Evolutionary conservation across 2,888 invertebrate species (phyloP).

Genomic region (Hanleya hanleyi): DNA sequence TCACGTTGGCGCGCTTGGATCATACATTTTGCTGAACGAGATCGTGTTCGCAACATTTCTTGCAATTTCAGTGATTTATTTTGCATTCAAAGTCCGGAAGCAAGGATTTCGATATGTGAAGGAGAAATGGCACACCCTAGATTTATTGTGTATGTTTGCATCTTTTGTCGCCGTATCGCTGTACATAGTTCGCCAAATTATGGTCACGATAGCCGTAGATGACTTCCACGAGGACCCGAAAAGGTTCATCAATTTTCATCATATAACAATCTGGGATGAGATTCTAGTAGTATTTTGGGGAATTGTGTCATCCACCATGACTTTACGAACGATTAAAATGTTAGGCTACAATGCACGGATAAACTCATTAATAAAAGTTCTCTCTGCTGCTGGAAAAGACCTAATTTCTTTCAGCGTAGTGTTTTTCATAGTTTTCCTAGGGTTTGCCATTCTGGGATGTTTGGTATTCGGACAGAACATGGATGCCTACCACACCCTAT

Average conservation of each 20-base stretch:
- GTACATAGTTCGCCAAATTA: slow-evolving; percentile 54
- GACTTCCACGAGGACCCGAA: slow-evolving; percentile 44
- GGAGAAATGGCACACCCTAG: slow-evolving; percentile 54
- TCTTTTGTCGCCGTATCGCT: slow-evolving; percentile 47
- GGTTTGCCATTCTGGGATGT: slow-evolving; percentile 66
- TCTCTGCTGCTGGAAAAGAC: slow-evolving; percentile 68
- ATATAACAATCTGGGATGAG: slow-evolving; percentile 73
- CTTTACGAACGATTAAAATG: slow-evolving; percentile 58
- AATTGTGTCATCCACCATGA: slow-evolving; percentile 46
- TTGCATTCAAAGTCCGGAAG: slow-evolving; percentile 38
- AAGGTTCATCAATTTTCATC: slow-evolving; percentile 67
- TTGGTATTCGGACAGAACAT: slow-evolving; percentile 63
- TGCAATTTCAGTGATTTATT: slow-evolving; percentile 44
- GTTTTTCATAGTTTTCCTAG: slow-evolving; percentile 70
- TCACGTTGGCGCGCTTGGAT: slow-evolving; percentile 52
- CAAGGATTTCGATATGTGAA: slow-evolving; percentile 41
- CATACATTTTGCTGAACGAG: slow-evolving; percentile 48
- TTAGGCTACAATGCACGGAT: slow-evolving; percentile 75
- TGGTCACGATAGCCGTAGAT: slow-evolving; percentile 42
- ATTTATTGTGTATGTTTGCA: slow-evolving; percentile 43
- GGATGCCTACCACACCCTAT: slow-evolving; percentile 63
- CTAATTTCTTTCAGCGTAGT: slow-evolving; percentile 72
- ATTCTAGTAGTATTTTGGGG: slow-evolving; percentile 48
- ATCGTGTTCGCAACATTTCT: slow-evolving; percentile 41
- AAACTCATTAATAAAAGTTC: slow-evolving; percentile 73